Evolutionary conservation across 2,888 invertebrate genomes (phyloP).

Genomic region (Thecocarcelia acutangulata): DNA sequence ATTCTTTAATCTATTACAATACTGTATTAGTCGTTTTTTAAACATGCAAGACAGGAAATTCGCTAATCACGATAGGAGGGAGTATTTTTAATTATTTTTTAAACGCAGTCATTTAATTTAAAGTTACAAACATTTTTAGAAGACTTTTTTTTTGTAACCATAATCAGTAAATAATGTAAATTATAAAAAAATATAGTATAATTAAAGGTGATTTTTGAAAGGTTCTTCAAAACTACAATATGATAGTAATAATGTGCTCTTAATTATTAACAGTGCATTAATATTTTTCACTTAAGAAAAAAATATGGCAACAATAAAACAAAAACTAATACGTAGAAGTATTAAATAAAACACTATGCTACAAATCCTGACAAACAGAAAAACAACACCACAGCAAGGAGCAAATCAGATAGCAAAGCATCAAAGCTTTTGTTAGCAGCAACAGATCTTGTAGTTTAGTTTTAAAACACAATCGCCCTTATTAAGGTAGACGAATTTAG

Average conservation of each 20-base stretch:
- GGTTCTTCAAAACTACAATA: conserved; percentile 47
- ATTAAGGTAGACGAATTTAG: too few relatives aligned
- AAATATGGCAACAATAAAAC: conserved; percentile 10
- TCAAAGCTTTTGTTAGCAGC: neutral
- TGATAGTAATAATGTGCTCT: conserved; percentile 62
- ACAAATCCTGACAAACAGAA: conserved; percentile 1
- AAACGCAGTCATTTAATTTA: conserved; percentile 62
- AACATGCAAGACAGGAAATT: too few relatives aligned
- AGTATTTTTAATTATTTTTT: neutral
- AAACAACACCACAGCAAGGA: neutral
- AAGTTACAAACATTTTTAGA: conserved; percentile 35
- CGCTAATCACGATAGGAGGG: too few relatives aligned
- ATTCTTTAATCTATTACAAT: too few relatives aligned
- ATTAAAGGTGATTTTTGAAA: conserved; percentile 28
- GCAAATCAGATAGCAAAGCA: neutral
- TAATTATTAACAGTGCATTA: conserved; percentile 66
- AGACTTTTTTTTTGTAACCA: conserved; percentile 37
- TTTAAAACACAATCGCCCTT: too few relatives aligned
- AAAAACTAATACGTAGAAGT: conserved; percentile 15
- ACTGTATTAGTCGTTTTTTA: too few relatives aligned
- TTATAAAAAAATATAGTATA: conserved; percentile 46
- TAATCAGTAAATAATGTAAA: conserved; percentile 41
- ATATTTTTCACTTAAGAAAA: conserved; percentile 69
- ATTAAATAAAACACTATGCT: neutral
- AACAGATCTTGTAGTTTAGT: conserved; percentile 28